phyloP scores from a whole-genome alignment of 2,888 invertebrate genomes.

The Drosophila recens region DNA sequence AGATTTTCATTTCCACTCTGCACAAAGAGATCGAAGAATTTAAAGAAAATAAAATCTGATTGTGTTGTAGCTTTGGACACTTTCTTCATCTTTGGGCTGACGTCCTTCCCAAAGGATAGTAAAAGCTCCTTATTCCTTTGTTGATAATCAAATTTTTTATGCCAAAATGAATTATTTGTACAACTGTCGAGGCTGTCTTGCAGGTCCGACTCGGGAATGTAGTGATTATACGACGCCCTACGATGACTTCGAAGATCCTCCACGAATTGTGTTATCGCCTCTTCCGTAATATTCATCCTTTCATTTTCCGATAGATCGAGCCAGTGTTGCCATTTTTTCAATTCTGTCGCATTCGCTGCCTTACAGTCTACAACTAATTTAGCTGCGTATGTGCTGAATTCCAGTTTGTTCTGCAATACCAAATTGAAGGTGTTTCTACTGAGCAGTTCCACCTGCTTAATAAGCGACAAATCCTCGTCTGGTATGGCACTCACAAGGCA shows the following conservation, averaged over 20 bases:
- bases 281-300: background rate
- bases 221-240: background rate
- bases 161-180: background rate
- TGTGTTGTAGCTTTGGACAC: background rate
- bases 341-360: background rate
- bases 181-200: background rate
- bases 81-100: background rate
- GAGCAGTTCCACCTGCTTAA: background rate
- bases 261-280: background rate
- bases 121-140: background rate
- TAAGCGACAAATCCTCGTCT: background rate
- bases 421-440: background rate
- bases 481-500: background rate
- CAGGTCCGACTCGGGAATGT: background rate
- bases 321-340: background rate
- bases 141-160: background rate
- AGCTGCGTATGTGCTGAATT: background rate
- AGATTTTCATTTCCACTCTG: background rate
- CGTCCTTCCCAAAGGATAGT: background rate
- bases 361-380: background rate
- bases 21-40: background rate
- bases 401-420: background rate
- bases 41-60: background rate
- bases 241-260: too few relatives aligned
- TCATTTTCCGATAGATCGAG: background rate